These are phyloP conservation scores for Lepidocolaptes lacrymiger DNA, from an alignment of 2,797 vertebrate species.

Conservation along the genomic window DNA sequence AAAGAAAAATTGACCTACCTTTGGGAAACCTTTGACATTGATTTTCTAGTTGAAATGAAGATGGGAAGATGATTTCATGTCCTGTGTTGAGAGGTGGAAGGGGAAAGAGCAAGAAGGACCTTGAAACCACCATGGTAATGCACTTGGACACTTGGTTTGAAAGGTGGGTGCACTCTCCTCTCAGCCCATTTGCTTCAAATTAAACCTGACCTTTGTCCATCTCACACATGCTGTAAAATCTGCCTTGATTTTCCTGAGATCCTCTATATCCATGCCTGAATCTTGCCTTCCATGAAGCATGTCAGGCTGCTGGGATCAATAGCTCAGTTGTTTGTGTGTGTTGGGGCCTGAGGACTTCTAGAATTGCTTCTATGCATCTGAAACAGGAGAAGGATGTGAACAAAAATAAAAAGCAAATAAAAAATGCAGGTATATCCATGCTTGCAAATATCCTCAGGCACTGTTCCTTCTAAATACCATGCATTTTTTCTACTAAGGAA, in stretches of 20 bases:
- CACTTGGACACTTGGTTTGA: background rate
- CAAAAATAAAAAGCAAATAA: background rate
- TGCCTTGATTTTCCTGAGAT: background rate
- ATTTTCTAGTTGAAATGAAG: background rate
- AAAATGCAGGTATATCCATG: background rate
- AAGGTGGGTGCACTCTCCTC: background rate
- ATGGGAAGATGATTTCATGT: background rate
- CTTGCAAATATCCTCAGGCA: background rate
- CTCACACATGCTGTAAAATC: background rate
- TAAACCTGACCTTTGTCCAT: background rate
- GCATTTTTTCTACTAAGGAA: background rate
- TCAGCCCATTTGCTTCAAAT: background rate
- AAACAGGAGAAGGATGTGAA: background rate
- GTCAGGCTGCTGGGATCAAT: background rate
- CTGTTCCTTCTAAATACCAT: background rate
- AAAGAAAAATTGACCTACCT: background rate
- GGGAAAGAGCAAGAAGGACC: background rate
- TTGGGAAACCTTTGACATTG: background rate
- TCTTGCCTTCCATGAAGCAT: background rate
- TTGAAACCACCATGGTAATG: background rate
- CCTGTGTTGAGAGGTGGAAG: background rate
- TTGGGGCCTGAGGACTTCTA: background rate
- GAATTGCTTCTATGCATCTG: fast-evolving
- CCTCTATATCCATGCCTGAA: background rate
- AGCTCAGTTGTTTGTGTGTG: background rate